Base-by-base conservation (phyloP, 2,888 invertebrate genomes). In the Noctua janthina region DNA sequence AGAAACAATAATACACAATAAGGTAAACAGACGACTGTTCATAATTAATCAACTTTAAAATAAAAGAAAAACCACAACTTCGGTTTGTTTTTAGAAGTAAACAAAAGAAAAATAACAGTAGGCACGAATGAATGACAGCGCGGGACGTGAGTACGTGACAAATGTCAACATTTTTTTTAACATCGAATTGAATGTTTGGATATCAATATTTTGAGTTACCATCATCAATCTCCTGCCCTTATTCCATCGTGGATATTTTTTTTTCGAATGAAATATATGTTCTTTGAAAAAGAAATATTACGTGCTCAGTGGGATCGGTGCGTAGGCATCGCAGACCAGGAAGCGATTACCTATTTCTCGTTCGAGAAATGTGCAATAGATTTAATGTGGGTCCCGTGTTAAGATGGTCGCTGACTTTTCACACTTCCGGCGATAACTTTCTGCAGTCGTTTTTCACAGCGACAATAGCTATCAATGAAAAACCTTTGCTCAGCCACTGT, bases 21-120 rank as follows among this genome's bases (percentile, higher is more conserved):
- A 77, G 1, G 82, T 74, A 74, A 88, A 83, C 66, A 90, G 73
- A 74, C 84, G 79, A 79, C 78, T 81, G 59, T 85, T 81, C 87
- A 90, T 90, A 72, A 59, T 83, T 43, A 29, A 68, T 54, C 71
- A 17, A 35, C 15, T 35, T 23, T 11, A 11, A 49, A 83, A 68
- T 29, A 67, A 59, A 72, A 79, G n/a, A 79, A 59, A 74, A 56
- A 46, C 29, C 2, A 46, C 3, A 23, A 64, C 6, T 49, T 46
- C 4, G n/a, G 6, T 35, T 23, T 23, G 2, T 20, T 64, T 43
- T 35, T 17, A 10, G 3, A 69, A 69, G 35, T 80, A 73, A 69
- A 83, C 66, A 79, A 70, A 84, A 66, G 64, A 64, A 73, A 68
- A 68, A 23, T 70, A 64, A 46, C 56, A 67, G 10, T 11, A 1